phyloP scores from a whole-genome alignment of 2,888 invertebrate genomes.

The Dryobota labecula region DNA sequence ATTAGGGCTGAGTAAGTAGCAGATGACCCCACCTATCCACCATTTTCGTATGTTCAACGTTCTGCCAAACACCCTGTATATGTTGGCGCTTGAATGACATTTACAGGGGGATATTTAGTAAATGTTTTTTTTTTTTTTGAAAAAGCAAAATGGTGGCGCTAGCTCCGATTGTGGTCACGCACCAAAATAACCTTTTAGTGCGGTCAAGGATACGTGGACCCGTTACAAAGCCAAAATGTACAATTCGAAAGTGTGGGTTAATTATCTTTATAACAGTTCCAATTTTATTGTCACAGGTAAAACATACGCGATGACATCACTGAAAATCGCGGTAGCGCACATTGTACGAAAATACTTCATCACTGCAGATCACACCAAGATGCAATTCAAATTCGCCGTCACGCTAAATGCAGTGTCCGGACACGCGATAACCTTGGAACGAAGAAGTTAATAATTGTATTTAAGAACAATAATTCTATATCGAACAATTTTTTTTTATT shows the following conservation, averaged over 20 bases:
- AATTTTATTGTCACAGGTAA: constrained; percentile 4
- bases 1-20: no score
- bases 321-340: background rate
- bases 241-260: background rate
- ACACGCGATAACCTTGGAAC: background rate
- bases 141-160: no score
- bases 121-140: no score
- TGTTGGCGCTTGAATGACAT: no score
- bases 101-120: no score
- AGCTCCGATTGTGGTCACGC: no score
- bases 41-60: no score
- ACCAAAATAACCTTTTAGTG: background rate
- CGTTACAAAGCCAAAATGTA: background rate
- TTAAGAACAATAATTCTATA: background rate
- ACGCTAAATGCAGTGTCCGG: background rate
- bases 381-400: background rate
- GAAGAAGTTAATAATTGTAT: background rate
- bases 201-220: background rate
- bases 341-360: constrained; percentile 3
- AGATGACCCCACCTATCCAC: no score
- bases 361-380: constrained; percentile 16
- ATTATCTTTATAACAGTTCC: background rate
- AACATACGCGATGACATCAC: constrained; percentile 14
- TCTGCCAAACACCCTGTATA: no score
- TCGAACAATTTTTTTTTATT: no score